Evolutionary conservation across 2,113 vertebrate genomes (phyloP).

Genomic region (Hippoglossus stenolepis): DNA sequence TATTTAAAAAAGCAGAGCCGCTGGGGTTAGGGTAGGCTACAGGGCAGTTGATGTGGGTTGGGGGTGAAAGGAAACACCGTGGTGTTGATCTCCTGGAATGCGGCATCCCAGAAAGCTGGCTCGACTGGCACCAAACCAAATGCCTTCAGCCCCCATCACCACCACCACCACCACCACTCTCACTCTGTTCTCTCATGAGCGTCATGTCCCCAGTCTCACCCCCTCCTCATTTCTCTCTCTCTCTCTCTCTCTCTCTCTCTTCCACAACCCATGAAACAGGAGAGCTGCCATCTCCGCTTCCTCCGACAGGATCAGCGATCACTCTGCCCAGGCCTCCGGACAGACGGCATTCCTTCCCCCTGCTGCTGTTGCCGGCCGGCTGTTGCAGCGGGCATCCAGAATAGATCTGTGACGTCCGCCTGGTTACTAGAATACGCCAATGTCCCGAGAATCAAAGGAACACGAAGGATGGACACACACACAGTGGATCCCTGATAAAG

Average conservation of each 20-base stretch:
- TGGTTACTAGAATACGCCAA: constrained; percentile 79
- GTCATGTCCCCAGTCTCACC: constrained; percentile 35
- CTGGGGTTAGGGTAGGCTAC: constrained; percentile 26
- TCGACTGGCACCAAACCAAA: constrained; percentile 85
- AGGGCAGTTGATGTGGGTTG: constrained; percentile 46
- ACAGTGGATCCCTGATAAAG: neutral
- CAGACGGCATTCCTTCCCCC: constrained; percentile 78
- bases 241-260: constrained; percentile 31
- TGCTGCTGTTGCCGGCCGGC: constrained; percentile 82
- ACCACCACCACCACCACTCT: constrained; percentile 23
- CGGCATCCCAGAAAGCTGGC: constrained; percentile 79
- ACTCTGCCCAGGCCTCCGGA: constrained; percentile 62
- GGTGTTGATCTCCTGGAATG: constrained; percentile 85
- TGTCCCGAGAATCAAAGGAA: constrained; percentile 74
- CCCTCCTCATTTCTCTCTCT: neutral
- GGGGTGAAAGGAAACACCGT: constrained; percentile 84
- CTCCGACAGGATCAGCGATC: constrained; percentile 75
- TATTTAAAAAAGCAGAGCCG: neutral
- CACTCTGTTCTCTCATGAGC: constrained; percentile 40
- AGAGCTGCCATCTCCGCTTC: constrained; percentile 81
- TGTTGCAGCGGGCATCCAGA: constrained; percentile 79
- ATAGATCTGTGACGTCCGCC: constrained; percentile 81
- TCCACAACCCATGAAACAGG: constrained; percentile 77
- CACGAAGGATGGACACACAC: constrained; percentile 57
- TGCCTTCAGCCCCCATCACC: constrained; percentile 62